These are phyloP conservation scores for Temnothorax curvispinosus DNA, from an alignment of 1,140 invertebrate species.

Conservation along the genomic window DNA sequence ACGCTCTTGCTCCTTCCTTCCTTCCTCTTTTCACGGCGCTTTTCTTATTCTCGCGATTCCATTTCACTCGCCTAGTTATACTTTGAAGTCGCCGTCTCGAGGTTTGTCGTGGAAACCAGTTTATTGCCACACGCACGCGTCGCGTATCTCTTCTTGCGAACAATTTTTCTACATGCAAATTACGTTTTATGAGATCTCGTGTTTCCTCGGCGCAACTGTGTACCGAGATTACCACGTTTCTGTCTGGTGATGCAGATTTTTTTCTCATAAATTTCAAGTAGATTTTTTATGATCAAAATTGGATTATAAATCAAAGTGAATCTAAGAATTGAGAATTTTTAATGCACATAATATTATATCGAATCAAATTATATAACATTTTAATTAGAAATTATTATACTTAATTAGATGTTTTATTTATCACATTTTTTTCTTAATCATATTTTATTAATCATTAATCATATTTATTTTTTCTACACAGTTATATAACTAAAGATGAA, in stretches of 20 bases:
- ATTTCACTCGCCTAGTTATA: slow-evolving; percentile 39
- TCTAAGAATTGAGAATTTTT: neutral
- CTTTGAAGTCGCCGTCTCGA: slow-evolving; percentile 56
- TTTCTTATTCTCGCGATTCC: neutral
- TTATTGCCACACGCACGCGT: slow-evolving; percentile 50
- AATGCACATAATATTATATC: neutral
- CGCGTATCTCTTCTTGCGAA: slow-evolving; percentile 22
- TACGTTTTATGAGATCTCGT: slow-evolving; percentile 5
- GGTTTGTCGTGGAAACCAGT: slow-evolving; percentile 57
- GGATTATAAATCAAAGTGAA: neutral
- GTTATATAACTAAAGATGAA: neutral
- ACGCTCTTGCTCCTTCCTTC: slow-evolving; percentile 24
- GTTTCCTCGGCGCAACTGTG: neutral
- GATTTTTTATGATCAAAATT: neutral
- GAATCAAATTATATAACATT: neutral
- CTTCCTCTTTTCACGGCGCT: neutral
- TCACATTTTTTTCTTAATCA: neutral
- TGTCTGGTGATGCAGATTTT: neutral
- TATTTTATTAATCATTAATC: neutral
- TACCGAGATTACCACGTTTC: neutral
- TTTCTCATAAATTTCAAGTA: neutral
- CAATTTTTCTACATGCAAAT: slow-evolving; percentile 12
- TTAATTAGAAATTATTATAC: neutral
- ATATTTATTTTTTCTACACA: neutral
- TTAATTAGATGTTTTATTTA: neutral